phyloP scores from a whole-genome alignment of 1,140 invertebrate genomes.

The Plodia interpunctella region DNA sequence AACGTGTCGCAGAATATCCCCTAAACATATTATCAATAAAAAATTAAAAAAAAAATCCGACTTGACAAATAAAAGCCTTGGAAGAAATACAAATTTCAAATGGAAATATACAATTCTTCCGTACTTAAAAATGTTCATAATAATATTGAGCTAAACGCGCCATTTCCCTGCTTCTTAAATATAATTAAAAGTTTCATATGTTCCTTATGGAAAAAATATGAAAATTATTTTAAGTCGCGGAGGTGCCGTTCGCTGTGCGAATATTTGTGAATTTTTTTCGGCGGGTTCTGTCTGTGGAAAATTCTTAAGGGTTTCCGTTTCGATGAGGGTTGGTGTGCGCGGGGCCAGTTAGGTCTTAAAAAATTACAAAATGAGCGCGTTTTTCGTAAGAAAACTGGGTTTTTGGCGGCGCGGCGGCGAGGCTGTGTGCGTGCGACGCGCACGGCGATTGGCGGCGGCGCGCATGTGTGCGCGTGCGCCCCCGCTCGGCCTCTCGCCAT shows the following conservation, averaged over 20 bases:
- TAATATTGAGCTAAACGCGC: constrained; percentile 24
- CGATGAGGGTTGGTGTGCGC: constrained; percentile 36
- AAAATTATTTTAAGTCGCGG: constrained; percentile 27
- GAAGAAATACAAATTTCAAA: constrained; percentile 17
- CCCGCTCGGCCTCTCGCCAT: constrained; percentile 37
- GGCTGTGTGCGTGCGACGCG: constrained; percentile 37
- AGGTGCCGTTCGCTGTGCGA: constrained; percentile 26
- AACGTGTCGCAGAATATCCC: constrained; percentile 9
- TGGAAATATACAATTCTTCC: background rate
- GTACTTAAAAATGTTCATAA: constrained; percentile 14
- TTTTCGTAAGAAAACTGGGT: constrained; percentile 40
- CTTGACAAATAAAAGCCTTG: constrained; percentile 1
- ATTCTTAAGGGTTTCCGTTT: background rate
- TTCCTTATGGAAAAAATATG: constrained; percentile 16
- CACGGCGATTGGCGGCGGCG: constrained; percentile 45
- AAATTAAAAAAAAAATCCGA: constrained; percentile 30
- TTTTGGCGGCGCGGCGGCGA: constrained; percentile 28
- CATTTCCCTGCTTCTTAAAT: constrained; percentile 19
- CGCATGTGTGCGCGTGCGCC: constrained; percentile 34
- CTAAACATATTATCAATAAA: constrained; percentile 36
- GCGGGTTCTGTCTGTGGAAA: constrained; percentile 12
- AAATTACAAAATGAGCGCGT: constrained; percentile 49
- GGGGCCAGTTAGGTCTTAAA: constrained; percentile 45
- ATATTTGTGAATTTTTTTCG: constrained; percentile 53
- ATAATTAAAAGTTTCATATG: constrained; percentile 16